Conservation (phyloP, 2,797 vertebrate species). For the Garrulus glandarius region DNA sequence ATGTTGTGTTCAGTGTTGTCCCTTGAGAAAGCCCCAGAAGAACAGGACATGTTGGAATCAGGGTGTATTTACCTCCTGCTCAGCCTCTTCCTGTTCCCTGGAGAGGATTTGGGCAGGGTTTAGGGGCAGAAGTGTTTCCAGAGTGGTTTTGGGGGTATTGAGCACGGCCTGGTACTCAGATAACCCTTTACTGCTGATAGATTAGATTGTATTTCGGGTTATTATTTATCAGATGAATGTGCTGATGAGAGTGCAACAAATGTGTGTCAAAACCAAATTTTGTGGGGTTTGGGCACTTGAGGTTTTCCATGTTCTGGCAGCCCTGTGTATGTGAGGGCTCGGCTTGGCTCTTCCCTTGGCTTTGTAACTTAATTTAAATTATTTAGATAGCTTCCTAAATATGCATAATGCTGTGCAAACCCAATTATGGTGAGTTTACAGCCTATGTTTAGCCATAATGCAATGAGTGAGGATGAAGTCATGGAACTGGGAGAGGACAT, state of each 20-base stretch:
- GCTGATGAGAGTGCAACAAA: not conserved
- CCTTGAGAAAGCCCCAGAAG: rapidly evolving
- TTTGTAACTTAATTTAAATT: conserved; percentile 18
- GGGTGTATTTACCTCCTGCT: not conserved
- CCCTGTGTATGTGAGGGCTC: not conserved
- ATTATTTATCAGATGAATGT: not conserved
- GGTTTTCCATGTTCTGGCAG: not conserved
- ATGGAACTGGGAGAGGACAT: conserved; percentile 1
- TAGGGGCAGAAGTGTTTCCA: not conserved
- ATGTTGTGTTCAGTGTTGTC: not conserved
- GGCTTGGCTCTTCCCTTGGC: not conserved
- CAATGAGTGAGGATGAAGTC: conserved; percentile 33
- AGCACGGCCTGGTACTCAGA: rapidly evolving
- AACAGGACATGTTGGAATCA: not conserved
- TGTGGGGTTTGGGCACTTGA: not conserved
- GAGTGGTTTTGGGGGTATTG: not conserved
- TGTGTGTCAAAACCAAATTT: not conserved
- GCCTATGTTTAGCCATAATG: conserved; percentile 40
- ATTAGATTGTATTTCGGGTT: not conserved
- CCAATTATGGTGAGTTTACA: conserved; percentile 17
- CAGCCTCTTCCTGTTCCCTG: not conserved
- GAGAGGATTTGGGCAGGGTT: not conserved
- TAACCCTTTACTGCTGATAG: not conserved
- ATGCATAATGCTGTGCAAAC: conserved; percentile 37
- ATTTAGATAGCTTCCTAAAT: conserved; percentile 34